Evolutionary conservation across 2,797 vertebrate species (phyloP).

Genomic region (Acanthurus tractus): DNA sequence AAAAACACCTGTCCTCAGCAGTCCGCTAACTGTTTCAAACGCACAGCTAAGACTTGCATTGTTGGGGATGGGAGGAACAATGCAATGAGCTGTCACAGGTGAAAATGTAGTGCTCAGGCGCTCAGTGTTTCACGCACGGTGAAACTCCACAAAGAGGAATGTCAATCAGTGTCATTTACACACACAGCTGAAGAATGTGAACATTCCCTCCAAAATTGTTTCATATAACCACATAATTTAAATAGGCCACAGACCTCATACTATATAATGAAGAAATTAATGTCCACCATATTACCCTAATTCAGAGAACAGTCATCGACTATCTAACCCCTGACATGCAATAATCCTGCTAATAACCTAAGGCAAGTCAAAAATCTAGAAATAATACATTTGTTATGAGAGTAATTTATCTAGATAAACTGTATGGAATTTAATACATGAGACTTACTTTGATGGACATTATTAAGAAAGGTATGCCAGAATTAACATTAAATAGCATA

Average conservation of each 20-base stretch:
- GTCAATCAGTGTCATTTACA: background rate
- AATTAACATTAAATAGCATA: background rate
- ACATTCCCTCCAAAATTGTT: background rate
- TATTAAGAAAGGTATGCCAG: background rate
- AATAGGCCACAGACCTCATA: background rate
- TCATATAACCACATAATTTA: background rate
- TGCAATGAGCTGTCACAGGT: constrained; percentile 19
- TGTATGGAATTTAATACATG: background rate
- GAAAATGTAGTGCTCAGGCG: background rate
- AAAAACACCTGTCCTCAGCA: constrained; percentile 49
- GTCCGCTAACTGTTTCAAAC: constrained; percentile 38
- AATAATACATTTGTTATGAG: background rate
- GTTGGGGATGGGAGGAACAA: constrained; percentile 31
- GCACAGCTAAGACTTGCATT: constrained; percentile 32
- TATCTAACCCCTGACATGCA: background rate
- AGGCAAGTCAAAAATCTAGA: background rate
- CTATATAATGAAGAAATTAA: background rate
- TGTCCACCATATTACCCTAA: background rate
- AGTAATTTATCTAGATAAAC: background rate
- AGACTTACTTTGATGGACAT: background rate
- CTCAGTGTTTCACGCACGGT: background rate
- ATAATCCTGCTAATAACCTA: background rate
- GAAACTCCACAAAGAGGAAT: constrained; percentile 18
- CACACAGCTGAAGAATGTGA: background rate
- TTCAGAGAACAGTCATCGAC: background rate